A percentile compares a stretch with the other conserved stretches of the same genome.
Conservation (phyloP, 2,888 invertebrate species). For the Baccha elongata region DNA sequence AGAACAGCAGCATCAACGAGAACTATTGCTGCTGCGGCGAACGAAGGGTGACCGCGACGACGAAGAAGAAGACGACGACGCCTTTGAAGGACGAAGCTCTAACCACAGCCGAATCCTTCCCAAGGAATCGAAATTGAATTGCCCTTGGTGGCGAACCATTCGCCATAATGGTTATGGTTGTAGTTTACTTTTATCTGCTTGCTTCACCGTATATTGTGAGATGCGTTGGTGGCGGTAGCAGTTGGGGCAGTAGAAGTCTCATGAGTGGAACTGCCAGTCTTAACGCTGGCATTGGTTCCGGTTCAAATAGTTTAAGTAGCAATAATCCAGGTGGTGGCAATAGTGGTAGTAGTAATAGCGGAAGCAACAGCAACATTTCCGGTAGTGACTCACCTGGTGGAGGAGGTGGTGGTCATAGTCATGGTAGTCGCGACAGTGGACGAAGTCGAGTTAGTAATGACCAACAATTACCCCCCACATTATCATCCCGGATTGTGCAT, state of each 20-base stretch:
- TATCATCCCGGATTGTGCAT: conserved; percentile 92
- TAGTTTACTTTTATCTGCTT: conserved; percentile 78
- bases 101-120: conserved; percentile 50
- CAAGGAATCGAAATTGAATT: conserved; percentile 69
- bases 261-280: conserved; percentile 68
- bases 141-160: conserved; percentile 66
- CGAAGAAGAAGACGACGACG: conserved; percentile 27
- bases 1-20: conserved; percentile 52
- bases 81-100: conserved; percentile 43
- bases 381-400: conserved; percentile 50
- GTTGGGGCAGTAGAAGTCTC: conserved; percentile 68
- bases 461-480: conserved; percentile 82
- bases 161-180: conserved; percentile 82
- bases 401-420: conserved; percentile 46
- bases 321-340: conserved; percentile 63
- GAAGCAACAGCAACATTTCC: conserved; percentile 64
- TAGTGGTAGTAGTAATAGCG: conserved; percentile 59
- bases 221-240: conserved; percentile 77
- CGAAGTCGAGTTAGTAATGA: conserved; percentile 78
- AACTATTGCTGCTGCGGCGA: conserved; percentile 45
- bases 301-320: conserved; percentile 68
- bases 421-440: conserved; percentile 66
- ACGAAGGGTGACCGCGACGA: conserved; percentile 40
- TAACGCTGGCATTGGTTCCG: conserved; percentile 65
- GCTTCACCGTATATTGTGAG: conserved; percentile 76